These are phyloP conservation scores for Calidris pugnax DNA, from an alignment of 2,113 vertebrate genomes.

Conservation along the genomic window DNA sequence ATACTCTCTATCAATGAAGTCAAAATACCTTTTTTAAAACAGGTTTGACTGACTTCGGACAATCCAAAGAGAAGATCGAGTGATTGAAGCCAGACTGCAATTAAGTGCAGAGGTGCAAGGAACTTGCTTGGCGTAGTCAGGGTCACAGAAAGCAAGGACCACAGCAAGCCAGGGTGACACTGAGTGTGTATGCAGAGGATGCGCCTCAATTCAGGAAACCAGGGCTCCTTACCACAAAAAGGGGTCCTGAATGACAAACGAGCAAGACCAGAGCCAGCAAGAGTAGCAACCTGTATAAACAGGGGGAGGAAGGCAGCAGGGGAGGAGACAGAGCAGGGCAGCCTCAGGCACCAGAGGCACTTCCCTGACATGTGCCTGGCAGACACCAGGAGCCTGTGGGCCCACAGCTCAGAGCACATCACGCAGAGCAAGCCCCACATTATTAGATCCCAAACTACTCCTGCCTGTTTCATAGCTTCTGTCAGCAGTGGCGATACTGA, in stretches of 20 bases:
- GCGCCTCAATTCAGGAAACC: neutral
- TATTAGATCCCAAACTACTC: neutral
- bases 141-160: neutral
- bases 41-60: neutral
- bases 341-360: neutral
- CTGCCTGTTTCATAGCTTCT: neutral
- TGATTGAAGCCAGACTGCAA: neutral
- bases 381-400: neutral
- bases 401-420: fast-evolving
- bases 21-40: neutral
- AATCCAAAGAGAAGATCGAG: neutral
- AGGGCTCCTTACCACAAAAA: neutral
- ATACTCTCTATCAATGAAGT: neutral
- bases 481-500: neutral
- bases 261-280: neutral
- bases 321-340: neutral
- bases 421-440: neutral
- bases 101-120: neutral
- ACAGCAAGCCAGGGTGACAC: neutral
- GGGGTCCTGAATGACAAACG: neutral
- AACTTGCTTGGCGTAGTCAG: neutral
- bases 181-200: fast-evolving
- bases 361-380: neutral
- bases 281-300: neutral
- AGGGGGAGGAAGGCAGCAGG: neutral